These are phyloP conservation scores for Alcis repandata DNA, from an alignment of 2,888 invertebrate genomes.

Conservation along the genomic window DNA sequence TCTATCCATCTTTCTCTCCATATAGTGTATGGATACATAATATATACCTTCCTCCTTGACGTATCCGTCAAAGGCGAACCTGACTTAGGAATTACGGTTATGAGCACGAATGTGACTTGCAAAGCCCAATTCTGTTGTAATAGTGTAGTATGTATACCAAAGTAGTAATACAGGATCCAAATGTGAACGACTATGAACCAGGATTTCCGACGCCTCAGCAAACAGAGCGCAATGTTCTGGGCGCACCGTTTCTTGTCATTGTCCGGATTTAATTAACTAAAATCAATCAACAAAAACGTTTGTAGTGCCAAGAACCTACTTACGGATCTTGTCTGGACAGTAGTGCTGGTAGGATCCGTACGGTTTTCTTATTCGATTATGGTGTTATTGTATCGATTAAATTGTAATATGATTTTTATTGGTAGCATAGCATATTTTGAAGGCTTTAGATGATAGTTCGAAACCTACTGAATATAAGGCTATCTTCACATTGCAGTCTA, in stretches of 20 bases:
- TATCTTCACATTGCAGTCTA: too few species aligned
- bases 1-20: too few species aligned
- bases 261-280: slow-evolving; percentile 64
- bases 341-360: slow-evolving; percentile 26
- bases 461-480: too few species aligned
- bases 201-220: slow-evolving; percentile 72
- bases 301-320: slow-evolving; percentile 71
- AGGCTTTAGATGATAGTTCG: too few species aligned
- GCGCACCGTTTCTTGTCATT: slow-evolving; percentile 63
- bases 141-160: slow-evolving; percentile 1
- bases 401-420: too few species aligned
- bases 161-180: slow-evolving; percentile 26
- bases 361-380: background rate
- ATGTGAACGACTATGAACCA: slow-evolving; percentile 67
- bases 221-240: slow-evolving; percentile 61
- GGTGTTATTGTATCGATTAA: background rate
- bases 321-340: slow-evolving; percentile 75
- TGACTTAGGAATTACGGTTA: too few species aligned
- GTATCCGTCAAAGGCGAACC: too few species aligned
- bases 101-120: too few species aligned
- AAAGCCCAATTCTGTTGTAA: too few species aligned
- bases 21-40: too few species aligned
- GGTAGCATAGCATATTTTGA: too few species aligned
- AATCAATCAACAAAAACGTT: slow-evolving; percentile 66
- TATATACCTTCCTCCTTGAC: too few species aligned